phyloP scores from a whole-genome alignment of 2,888 invertebrate genomes.

The Brachypalpus laphriformis region DNA sequence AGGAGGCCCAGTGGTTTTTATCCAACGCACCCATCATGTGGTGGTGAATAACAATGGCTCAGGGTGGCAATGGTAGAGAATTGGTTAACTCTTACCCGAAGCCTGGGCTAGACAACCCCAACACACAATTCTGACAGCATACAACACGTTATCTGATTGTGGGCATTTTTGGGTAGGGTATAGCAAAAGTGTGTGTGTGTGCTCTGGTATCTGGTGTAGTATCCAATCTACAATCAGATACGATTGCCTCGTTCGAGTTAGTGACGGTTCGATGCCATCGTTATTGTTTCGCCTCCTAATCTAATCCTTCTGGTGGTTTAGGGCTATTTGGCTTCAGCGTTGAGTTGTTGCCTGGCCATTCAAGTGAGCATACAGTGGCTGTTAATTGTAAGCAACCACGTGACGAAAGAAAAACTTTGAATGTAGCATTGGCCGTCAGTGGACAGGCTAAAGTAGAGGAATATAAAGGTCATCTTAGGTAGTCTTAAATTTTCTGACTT shows the following conservation, averaged over 20 bases:
- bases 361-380: conserved; percentile 28
- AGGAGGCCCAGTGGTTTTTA: conserved; percentile 11
- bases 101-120: conserved; percentile 28
- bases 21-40: conserved; percentile 55
- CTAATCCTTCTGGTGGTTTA: conserved; percentile 71
- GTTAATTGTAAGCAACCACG: not conserved
- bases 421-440: too few relatives aligned
- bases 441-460: too few relatives aligned
- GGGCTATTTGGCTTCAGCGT: conserved; percentile 63
- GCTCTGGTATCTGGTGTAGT: conserved; percentile 12
- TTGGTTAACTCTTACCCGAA: conserved; percentile 26
- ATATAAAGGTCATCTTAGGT: too few relatives aligned
- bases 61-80: conserved; percentile 23
- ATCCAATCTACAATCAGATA: conserved; percentile 73
- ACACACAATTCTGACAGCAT: conserved; percentile 46
- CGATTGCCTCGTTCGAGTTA: conserved; percentile 72
- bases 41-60: conserved; percentile 60
- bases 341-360: conserved; percentile 52
- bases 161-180: conserved; percentile 29
- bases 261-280: conserved; percentile 74
- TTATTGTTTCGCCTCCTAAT: conserved; percentile 72
- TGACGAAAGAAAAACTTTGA: too few relatives aligned
- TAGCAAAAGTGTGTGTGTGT: conserved; percentile 2
- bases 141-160: conserved; percentile 66
- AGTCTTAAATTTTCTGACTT: too few relatives aligned